phyloP scores from a whole-genome alignment of 2,797 vertebrate genomes.

The Sebastes vulpes region DNA sequence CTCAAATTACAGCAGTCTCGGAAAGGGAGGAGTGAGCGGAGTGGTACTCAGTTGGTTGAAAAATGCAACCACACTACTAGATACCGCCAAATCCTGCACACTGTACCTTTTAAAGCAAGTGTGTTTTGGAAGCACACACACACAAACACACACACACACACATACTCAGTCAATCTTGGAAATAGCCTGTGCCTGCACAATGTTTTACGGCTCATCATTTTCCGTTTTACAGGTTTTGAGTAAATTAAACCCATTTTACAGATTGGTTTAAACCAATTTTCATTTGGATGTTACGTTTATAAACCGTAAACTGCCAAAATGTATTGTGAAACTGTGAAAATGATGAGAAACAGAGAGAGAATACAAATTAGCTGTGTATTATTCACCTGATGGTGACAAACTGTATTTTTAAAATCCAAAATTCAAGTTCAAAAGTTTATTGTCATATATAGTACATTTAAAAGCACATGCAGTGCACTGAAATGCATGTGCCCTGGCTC shows the following conservation, averaged over 20 bases:
- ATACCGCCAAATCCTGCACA: too few relatives aligned
- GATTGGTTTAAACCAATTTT: not conserved
- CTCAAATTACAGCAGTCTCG: too few relatives aligned
- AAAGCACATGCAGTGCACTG: too few relatives aligned
- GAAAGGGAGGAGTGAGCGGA: too few relatives aligned
- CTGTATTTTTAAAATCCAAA: not conserved
- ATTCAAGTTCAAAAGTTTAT: too few relatives aligned
- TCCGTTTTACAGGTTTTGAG: not conserved
- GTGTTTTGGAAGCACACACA: too few relatives aligned
- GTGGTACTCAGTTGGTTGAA: too few relatives aligned
- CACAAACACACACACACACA: not conserved
- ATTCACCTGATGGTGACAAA: not conserved
- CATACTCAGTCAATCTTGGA: not conserved
- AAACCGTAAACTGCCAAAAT: not conserved
- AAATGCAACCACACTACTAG: too few relatives aligned
- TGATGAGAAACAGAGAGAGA: not conserved
- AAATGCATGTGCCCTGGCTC: too few relatives aligned
- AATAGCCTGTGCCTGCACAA: not conserved
- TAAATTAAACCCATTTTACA: not conserved
- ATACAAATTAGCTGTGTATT: not conserved
- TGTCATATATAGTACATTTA: too few relatives aligned
- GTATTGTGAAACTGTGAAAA: not conserved
- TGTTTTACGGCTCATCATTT: not conserved
- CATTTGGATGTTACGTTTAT: not conserved
- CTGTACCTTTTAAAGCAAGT: too few relatives aligned